Percentiles rank a stretch among this genome's conserved stretches.
phyloP scores from a whole-genome alignment of 64 coral and sea anemone genomes.

The Dendronephthya gigantea region DNA sequence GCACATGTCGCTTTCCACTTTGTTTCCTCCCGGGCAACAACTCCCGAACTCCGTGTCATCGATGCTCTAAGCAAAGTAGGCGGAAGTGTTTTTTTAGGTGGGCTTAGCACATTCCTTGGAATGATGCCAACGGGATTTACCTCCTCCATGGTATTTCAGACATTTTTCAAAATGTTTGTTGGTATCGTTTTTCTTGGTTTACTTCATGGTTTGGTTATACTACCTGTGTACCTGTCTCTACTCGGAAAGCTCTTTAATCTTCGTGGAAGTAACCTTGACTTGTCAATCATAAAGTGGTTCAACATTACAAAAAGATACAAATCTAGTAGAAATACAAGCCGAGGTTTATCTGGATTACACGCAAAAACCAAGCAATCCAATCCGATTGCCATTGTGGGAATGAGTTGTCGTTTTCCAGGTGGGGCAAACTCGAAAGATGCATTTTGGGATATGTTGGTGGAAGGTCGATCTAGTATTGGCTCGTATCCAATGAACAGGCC shows the following conservation, averaged over 20 bases:
- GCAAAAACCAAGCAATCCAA: background rate
- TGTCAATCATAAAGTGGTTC: background rate
- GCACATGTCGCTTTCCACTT: background rate
- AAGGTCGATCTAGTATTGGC: background rate
- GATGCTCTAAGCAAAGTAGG: background rate
- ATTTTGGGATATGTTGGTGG: slow-evolving; percentile 7
- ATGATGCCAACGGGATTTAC: background rate
- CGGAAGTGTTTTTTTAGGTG: background rate
- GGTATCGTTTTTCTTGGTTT: background rate
- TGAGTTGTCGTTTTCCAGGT: background rate
- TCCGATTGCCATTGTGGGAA: background rate
- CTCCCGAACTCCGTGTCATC: background rate
- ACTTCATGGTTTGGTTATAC: background rate
- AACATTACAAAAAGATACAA: background rate
- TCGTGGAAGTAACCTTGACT: background rate
- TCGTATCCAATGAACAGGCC: background rate
- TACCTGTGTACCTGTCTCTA: background rate
- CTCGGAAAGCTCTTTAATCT: background rate
- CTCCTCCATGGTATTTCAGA: background rate
- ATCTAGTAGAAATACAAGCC: no score
- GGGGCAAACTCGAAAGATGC: background rate
- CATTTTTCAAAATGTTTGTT: background rate
- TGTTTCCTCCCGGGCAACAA: background rate
- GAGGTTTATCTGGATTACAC: no score
- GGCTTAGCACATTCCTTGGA: background rate